These are phyloP conservation scores for Phacellophora camtschatica DNA, from an alignment of 30 jellyfish, hydroid and myxozoan genomes.

Conservation along the genomic window DNA sequence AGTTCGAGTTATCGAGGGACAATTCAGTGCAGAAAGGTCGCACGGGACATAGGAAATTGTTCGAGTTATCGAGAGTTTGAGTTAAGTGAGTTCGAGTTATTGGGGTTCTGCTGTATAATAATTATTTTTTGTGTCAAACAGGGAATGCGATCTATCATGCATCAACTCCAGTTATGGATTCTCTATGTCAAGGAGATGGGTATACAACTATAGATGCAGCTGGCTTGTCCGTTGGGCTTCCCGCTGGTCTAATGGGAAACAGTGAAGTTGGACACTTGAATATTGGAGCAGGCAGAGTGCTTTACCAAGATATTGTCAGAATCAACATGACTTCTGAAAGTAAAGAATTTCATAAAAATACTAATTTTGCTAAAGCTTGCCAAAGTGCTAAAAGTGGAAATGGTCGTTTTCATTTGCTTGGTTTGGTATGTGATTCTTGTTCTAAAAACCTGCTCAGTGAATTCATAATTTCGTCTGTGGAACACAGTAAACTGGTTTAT, in stretches of 20 bases:
- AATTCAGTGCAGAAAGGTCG: too few relatives aligned
- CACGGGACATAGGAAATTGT: too few relatives aligned
- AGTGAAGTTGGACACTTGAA: constrained; percentile 99
- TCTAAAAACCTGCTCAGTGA: too few relatives aligned
- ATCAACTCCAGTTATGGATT: constrained; percentile 97
- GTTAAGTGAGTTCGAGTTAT: too few relatives aligned
- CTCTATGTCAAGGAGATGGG: constrained; percentile 88
- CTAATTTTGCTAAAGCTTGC: constrained; percentile 80
- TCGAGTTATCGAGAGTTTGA: too few relatives aligned
- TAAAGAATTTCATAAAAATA: constrained; percentile 72
- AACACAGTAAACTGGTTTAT: too few relatives aligned
- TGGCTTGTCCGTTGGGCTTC: constrained; percentile 97
- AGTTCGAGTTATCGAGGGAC: too few relatives aligned
- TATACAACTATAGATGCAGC: constrained; percentile 94
- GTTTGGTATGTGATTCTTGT: constrained; percentile 81
- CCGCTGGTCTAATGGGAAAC: constrained; percentile 99
- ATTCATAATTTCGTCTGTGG: not conserved
- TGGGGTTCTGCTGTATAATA: too few relatives aligned
- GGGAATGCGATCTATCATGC: constrained; percentile 99
- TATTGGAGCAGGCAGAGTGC: constrained; percentile 97
- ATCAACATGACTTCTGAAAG: constrained; percentile 86
- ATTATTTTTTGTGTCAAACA: too few relatives aligned
- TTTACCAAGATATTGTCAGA: constrained; percentile 87
- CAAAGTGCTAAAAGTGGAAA: constrained; percentile 72
- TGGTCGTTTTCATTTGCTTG: constrained; percentile 91